These are phyloP conservation scores for Tapirus terrestris DNA, from an alignment of 2,113 vertebrate genomes.

Conservation along the genomic window DNA sequence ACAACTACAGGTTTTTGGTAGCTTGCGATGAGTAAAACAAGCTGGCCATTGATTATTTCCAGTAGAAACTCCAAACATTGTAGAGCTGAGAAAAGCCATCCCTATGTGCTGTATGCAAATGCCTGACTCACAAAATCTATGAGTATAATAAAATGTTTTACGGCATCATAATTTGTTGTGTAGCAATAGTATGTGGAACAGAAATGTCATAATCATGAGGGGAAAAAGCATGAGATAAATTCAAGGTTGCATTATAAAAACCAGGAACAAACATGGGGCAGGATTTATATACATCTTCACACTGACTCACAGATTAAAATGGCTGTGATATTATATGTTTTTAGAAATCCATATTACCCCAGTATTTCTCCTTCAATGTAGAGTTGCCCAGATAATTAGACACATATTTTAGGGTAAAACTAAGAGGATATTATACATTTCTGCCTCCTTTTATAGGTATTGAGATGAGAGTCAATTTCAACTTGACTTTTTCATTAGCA, in stretches of 20 bases:
- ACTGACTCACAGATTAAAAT: background rate
- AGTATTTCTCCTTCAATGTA: background rate
- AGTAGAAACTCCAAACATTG: background rate
- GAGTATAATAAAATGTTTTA: background rate
- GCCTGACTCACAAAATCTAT: background rate
- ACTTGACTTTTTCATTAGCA: background rate
- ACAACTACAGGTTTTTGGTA: background rate
- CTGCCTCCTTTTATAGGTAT: background rate
- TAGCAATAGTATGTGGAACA: background rate
- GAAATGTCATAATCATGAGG: background rate
- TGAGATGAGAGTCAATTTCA: background rate
- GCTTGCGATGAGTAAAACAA: background rate
- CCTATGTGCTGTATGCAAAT: background rate
- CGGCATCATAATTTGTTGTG: background rate
- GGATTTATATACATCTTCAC: background rate
- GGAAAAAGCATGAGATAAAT: background rate
- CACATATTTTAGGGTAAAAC: background rate
- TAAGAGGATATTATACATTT: background rate
- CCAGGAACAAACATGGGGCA: rapidly evolving
- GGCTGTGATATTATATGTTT: background rate
- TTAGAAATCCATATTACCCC: background rate
- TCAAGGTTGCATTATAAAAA: background rate
- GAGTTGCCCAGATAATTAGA: background rate
- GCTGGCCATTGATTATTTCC: background rate
- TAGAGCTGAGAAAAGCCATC: background rate